phyloP scores from a whole-genome alignment of 2,888 invertebrate genomes.

The Atrina japonica region DNA sequence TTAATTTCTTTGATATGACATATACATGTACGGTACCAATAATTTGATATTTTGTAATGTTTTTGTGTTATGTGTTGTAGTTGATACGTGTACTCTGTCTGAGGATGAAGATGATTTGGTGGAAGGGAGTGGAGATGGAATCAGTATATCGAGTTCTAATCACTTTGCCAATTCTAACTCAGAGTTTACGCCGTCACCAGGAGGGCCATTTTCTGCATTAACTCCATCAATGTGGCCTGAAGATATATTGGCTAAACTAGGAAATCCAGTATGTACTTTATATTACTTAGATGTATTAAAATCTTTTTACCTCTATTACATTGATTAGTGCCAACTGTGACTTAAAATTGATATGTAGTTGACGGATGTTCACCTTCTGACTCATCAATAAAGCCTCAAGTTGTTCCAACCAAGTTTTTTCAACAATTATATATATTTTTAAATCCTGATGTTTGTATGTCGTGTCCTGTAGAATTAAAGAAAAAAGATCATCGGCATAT shows the following conservation, averaged over 20 bases:
- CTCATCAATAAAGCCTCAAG: too few relatives aligned
- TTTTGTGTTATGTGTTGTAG: constrained; percentile 63
- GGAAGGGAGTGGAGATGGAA: constrained; percentile 83
- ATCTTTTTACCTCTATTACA: too few relatives aligned
- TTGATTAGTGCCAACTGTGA: too few relatives aligned
- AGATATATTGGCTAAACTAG: constrained; percentile 90
- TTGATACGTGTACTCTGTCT: constrained; percentile 84
- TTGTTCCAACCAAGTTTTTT: too few relatives aligned
- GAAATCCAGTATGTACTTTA: constrained; percentile 70
- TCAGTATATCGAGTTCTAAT: constrained; percentile 85
- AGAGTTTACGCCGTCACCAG: constrained; percentile 79
- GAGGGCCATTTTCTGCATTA: constrained; percentile 96
- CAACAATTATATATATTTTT: too few relatives aligned
- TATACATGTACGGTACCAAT: too few relatives aligned
- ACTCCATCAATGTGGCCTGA: constrained; percentile 99
- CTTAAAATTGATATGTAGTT: too few relatives aligned
- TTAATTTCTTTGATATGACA: too few relatives aligned
- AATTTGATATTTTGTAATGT: neutral
- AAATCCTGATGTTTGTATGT: too few relatives aligned
- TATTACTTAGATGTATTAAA: neutral
- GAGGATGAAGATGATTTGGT: constrained; percentile 85
- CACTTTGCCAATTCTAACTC: constrained; percentile 60
- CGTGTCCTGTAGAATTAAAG: too few relatives aligned
- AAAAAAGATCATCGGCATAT: too few relatives aligned
- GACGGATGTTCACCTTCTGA: too few relatives aligned